A percentile compares a stretch with the other conserved stretches of the same genome.
phyloP scores from a whole-genome alignment of 1,140 invertebrate species.

The Polyergus mexicanus region DNA sequence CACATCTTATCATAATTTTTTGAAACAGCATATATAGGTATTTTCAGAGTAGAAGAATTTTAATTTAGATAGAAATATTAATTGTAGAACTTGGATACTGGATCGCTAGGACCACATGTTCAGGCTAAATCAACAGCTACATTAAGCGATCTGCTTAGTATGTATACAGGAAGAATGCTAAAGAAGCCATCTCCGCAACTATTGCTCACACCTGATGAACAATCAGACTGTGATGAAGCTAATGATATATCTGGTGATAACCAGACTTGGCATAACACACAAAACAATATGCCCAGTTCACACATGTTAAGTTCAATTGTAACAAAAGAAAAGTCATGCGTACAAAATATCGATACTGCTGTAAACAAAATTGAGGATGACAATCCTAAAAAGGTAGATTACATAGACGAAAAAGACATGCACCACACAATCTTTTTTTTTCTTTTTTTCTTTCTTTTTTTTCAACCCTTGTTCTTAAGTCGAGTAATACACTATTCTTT shows the following conservation, averaged over 20 bases:
- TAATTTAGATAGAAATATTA: slow-evolving; percentile 74
- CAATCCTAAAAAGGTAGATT: slow-evolving; percentile 83
- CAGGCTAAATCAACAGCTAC: slow-evolving; percentile 80
- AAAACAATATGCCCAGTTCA: slow-evolving; percentile 80
- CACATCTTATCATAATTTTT: slow-evolving; percentile 4
- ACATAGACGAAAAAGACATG: slow-evolving; percentile 69
- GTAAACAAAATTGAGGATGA: slow-evolving; percentile 80
- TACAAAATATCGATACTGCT: slow-evolving; percentile 78
- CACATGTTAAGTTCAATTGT: slow-evolving; percentile 79
- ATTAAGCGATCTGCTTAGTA: slow-evolving; percentile 81
- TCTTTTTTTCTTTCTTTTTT: slow-evolving; percentile 55
- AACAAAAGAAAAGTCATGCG: slow-evolving; percentile 81
- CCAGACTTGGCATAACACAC: slow-evolving; percentile 80
- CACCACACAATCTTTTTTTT: slow-evolving; percentile 52
- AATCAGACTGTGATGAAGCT: slow-evolving; percentile 82
- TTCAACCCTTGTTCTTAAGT: slow-evolving; percentile 65
- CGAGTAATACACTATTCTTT: slow-evolving; percentile 61
- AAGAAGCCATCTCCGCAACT: slow-evolving; percentile 80
- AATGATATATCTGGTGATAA: slow-evolving; percentile 78
- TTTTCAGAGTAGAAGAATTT: slow-evolving; percentile 59
- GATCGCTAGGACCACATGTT: slow-evolving; percentile 81
- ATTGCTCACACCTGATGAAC: slow-evolving; percentile 81
- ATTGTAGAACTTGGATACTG: slow-evolving; percentile 83
- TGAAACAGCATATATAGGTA: slow-evolving; percentile 45
- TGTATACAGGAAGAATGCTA: slow-evolving; percentile 79